Evolutionary conservation across 2,797 vertebrate genomes (phyloP).

Genomic region (Petrocephalus sullivani): DNA sequence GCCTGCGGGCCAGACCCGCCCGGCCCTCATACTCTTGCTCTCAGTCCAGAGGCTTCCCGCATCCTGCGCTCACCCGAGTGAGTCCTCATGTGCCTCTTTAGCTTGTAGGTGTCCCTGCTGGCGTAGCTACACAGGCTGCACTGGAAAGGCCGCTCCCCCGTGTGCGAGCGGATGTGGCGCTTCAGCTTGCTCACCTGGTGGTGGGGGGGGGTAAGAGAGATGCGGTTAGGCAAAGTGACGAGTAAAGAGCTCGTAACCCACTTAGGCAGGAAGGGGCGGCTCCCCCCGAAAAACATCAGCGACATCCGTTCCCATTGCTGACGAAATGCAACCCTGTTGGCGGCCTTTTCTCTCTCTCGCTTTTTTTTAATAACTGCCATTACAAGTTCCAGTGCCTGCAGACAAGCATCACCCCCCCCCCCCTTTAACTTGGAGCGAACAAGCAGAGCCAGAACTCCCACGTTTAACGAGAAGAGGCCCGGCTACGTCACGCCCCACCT

Average conservation of each 20-base stretch:
- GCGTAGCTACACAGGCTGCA: conserved; percentile 98
- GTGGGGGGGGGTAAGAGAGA: background rate
- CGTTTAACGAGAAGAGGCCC: background rate
- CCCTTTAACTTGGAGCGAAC: background rate
- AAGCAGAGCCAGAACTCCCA: background rate
- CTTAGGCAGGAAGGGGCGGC: background rate
- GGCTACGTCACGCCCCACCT: background rate
- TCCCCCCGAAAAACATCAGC: background rate
- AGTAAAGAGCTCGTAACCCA: background rate
- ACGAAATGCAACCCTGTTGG: background rate
- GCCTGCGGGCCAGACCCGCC: background rate
- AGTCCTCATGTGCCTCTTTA: conserved; percentile 98
- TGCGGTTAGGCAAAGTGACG: background rate
- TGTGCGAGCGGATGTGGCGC: conserved; percentile 95
- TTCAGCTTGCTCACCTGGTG: conserved; percentile 93
- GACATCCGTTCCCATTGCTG: background rate
- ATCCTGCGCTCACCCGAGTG: conserved; percentile 76
- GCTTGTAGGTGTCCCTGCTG: conserved; percentile 96
- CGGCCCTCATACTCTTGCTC: background rate
- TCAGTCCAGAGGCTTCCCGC: background rate
- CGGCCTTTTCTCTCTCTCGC: background rate
- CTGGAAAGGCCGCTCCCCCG: conserved; percentile 94
- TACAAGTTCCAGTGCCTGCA: background rate
- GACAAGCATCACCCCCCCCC: background rate
- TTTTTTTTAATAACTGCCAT: background rate